Evolutionary conservation across 2,888 invertebrate species (phyloP), one percentile per base, ranked within the genome.

Genomic region (Perizoma flavofasciatum): DNA sequence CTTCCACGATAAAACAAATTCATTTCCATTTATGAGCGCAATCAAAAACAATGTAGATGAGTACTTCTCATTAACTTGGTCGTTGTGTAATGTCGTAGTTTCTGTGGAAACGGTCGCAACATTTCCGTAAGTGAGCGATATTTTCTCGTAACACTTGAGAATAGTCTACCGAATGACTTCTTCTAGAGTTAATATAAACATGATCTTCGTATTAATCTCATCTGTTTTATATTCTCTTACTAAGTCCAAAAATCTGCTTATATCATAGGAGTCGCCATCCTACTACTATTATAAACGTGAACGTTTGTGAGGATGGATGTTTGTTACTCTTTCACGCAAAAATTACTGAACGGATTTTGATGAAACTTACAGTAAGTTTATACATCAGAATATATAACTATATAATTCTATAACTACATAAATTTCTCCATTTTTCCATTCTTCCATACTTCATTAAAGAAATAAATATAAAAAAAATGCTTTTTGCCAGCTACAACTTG

Each of bases 41-140:
- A 62, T 62, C 58, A 62, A 58, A 58, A 53, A 62, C 61, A 61
- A 57, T 61, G 61, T 58, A 58, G 61, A 62, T 51, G 61, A 57
- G 57, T 55, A 44, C 39, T 48, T 37, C 46, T 57, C 61, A 61
- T 61, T 61, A 57, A 50, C 57, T 54, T 47, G 39, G 48, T 41
- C 39, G 46, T 52, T 45, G 48, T 48, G 53, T 40, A n/a, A 32
- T 49, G 48, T 55, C 55, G 51, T 52, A 43, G 55, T 49, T 51
- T 54, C 35, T 60, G 44, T 48, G 50, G 55, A 51, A 59, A 55
- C 43, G 50, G 59, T 39, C 57, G 10, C 43, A 7, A 47, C 55
- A 33, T 60, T 60, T 55, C 35, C 47, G 37, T 51, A 48, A 59
- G 46, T 54, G 35, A 41, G 39, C 37, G 34, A 35, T 55, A 49